Conservation (phyloP, 2,797 vertebrate species). For the Australoheros facetus region DNA sequence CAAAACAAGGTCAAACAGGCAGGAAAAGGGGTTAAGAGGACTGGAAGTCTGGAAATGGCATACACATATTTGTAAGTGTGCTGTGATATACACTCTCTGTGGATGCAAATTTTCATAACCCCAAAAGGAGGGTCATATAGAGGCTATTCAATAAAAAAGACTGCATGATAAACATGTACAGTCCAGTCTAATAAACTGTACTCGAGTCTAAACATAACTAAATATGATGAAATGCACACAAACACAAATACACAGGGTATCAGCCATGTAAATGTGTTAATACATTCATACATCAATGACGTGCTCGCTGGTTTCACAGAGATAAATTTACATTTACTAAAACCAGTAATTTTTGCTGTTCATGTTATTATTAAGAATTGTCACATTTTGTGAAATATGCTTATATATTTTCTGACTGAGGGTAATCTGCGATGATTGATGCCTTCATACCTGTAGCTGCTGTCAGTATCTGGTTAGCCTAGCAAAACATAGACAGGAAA, state of each 20-base stretch:
- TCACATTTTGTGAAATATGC: background rate
- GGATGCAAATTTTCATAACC: slow-evolving; percentile 21
- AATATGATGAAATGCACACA: slow-evolving; percentile 2
- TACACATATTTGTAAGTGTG: slow-evolving; percentile 2
- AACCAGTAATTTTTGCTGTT: background rate
- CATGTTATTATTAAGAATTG: background rate
- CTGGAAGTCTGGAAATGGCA: slow-evolving; percentile 10
- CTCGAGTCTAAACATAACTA: slow-evolving; percentile 7
- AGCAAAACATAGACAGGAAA: background rate
- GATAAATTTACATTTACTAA: background rate
- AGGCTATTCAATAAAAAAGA: background rate
- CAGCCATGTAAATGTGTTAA: background rate
- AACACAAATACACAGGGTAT: background rate
- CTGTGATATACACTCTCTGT: slow-evolving; percentile 6
- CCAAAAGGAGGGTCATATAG: slow-evolving; percentile 11
- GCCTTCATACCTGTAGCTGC: background rate
- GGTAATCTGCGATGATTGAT: background rate
- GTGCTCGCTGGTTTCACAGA: background rate
- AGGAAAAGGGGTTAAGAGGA: slow-evolving; percentile 26
- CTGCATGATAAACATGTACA: slow-evolving; percentile 8
- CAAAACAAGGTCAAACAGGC: slow-evolving; percentile 43
- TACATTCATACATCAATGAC: background rate
- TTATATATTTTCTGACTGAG: background rate
- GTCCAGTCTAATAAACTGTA: slow-evolving; percentile 6
- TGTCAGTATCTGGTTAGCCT: background rate